phyloP scores from a whole-genome alignment of 2,797 vertebrate species.

The Periophthalmus magnuspinnatus region DNA sequence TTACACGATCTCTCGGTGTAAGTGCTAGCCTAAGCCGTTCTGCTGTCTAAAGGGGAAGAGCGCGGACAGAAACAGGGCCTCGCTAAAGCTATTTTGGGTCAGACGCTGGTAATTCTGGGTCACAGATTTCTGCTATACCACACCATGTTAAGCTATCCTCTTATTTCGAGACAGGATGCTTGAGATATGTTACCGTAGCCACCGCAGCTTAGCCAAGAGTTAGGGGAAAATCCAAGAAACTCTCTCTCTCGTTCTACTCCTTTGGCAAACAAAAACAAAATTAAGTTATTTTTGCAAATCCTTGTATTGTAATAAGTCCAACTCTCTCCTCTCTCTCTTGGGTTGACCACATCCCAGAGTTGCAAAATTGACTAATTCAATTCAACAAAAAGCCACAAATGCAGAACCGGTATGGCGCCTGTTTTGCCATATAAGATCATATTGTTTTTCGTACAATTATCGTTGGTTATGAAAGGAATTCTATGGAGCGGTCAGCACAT shows the following conservation, averaged over 20 bases:
- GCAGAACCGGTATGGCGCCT: conserved; percentile 35
- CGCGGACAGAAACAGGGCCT: conserved; percentile 18
- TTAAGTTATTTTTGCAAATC: conserved; percentile 40
- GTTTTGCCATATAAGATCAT: conserved; percentile 1
- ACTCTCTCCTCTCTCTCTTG: conserved; percentile 27
- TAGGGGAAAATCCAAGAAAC: conserved; percentile 59
- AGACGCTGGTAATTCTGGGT: conserved; percentile 57
- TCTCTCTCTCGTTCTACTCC: conserved; percentile 43
- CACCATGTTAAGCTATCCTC: conserved; percentile 53
- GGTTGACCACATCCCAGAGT: conserved; percentile 49
- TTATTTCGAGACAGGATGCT: conserved; percentile 52
- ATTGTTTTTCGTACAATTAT: neutral
- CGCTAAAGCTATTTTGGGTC: conserved; percentile 44
- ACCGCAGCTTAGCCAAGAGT: conserved; percentile 52
- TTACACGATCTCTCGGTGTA: neutral
- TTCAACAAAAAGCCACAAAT: conserved; percentile 63
- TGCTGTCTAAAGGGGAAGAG: conserved; percentile 8
- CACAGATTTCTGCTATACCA: conserved; percentile 40
- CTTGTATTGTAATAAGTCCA: conserved; percentile 38
- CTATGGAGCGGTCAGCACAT: conserved; percentile 5
- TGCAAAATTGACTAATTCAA: conserved; percentile 52
- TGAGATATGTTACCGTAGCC: conserved; percentile 48
- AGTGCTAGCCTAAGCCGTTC: conserved; percentile 4
- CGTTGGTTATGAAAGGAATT: neutral
- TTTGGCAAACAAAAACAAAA: conserved; percentile 51